phyloP scores from a whole-genome alignment of 2,888 invertebrate species.

The Caenorhabditis sinica region DNA sequence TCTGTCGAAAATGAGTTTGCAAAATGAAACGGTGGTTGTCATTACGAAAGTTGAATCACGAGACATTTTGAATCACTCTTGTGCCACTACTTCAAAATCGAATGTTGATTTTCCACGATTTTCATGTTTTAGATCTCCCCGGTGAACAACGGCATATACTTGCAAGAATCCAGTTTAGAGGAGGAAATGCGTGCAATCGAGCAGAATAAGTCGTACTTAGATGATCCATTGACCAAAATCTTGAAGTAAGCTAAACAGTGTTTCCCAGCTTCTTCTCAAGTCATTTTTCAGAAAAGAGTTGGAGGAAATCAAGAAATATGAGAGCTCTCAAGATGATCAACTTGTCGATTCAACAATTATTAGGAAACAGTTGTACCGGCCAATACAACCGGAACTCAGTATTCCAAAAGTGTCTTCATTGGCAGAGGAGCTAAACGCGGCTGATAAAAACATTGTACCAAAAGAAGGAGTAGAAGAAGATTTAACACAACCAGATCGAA shows the following conservation, averaged over 20 bases:
- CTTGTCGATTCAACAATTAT: conserved; percentile 26
- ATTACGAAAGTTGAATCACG: too few relatives aligned
- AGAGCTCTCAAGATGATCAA: conserved; percentile 9
- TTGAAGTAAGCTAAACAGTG: conserved; percentile 41
- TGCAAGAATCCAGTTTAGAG: conserved; percentile 42
- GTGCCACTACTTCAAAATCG: too few relatives aligned
- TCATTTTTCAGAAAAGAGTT: conserved; percentile 48
- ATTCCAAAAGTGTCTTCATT: conserved; percentile 60
- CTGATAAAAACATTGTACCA: conserved; percentile 7
- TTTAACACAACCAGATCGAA: conserved; percentile 84
- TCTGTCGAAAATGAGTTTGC: too few relatives aligned
- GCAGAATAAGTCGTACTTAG: conserved; percentile 29
- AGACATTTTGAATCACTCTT: too few relatives aligned
- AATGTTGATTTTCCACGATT: too few relatives aligned
- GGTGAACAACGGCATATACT: not conserved
- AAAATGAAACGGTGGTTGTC: too few relatives aligned
- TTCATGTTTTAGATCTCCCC: too few relatives aligned
- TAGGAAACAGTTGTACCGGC: conserved; percentile 70
- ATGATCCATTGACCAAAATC: conserved; percentile 65
- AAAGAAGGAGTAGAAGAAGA: conserved; percentile 65
- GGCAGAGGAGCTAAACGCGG: conserved; percentile 58
- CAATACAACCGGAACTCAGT: conserved; percentile 65
- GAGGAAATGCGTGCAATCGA: conserved; percentile 59
- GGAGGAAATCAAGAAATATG: conserved; percentile 57
- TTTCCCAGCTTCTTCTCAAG: too few relatives aligned